These are phyloP conservation scores for Petrolisthes manimaculis DNA, from an alignment of 2,888 invertebrate genomes.

Conservation along the genomic window DNA sequence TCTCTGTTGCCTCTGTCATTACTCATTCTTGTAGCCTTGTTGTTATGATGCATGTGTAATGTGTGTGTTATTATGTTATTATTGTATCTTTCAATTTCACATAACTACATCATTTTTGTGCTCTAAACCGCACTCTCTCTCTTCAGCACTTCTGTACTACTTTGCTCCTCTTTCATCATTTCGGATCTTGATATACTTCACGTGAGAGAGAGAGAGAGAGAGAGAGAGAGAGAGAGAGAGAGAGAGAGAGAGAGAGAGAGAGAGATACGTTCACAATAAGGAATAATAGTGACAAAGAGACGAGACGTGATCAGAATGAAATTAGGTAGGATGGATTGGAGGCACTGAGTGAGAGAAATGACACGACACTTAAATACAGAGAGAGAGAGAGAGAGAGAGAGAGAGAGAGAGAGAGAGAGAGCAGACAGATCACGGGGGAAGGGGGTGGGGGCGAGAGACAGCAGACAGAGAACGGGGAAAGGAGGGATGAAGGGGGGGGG, in stretches of 20 bases:
- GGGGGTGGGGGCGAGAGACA: slow-evolving; percentile 24
- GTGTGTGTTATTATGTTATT: too few species aligned
- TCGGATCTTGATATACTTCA: too few species aligned
- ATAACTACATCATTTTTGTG: too few species aligned
- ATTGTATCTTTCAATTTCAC: too few species aligned
- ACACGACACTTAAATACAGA: neutral
- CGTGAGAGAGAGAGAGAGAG: neutral
- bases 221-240: neutral
- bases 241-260: neutral
- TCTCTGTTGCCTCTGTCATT: too few species aligned
- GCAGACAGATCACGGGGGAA: neutral
- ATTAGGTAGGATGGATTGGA: neutral
- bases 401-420: slow-evolving; percentile 17
- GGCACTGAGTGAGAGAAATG: neutral
- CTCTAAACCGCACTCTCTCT: too few species aligned
- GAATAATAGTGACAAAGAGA: neutral
- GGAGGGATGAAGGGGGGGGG: slow-evolving; percentile 12
- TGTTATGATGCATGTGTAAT: too few species aligned
- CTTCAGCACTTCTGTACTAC: neutral
- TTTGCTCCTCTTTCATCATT: too few species aligned
- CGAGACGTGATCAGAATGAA: neutral
- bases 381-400: neutral
- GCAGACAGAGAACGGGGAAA: slow-evolving; percentile 24
- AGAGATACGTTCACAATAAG: neutral
- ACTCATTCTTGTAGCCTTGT: too few species aligned